Evolutionary conservation across 2,113 vertebrate genomes (phyloP).

Genomic region (Delphinapterus leucas): DNA sequence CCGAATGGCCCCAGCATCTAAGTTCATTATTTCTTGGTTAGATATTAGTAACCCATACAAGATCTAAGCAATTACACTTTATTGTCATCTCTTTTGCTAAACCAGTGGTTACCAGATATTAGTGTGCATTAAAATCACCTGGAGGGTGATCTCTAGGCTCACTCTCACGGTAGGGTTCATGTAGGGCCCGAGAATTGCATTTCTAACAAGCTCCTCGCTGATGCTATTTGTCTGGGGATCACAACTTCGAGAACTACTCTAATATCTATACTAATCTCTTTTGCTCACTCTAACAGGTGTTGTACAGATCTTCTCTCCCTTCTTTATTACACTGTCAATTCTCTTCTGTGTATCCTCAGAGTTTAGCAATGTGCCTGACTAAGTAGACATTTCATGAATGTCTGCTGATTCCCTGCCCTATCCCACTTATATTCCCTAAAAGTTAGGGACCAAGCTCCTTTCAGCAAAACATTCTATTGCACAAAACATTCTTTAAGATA

Average conservation of each 20-base stretch:
- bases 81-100: neutral
- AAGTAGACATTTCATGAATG: neutral
- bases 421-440: neutral
- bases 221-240: neutral
- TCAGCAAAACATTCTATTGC: neutral
- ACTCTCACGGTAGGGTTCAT: neutral
- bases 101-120: neutral
- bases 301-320: neutral
- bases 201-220: neutral
- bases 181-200: neutral
- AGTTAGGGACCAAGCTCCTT: neutral
- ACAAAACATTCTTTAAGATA: constrained; percentile 8
- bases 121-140: neutral
- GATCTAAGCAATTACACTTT: neutral
- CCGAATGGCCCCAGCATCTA: neutral
- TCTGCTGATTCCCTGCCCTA: neutral
- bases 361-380: neutral
- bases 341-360: neutral
- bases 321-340: neutral
- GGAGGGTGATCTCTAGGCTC: neutral
- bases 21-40: neutral
- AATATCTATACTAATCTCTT: neutral
- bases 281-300: neutral
- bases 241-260: neutral
- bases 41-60: neutral